A percentile compares a stretch with the other conserved stretches of the same genome.
phyloP scores from a whole-genome alignment of 1,140 invertebrate species.

The Radopholus similis region DNA sequence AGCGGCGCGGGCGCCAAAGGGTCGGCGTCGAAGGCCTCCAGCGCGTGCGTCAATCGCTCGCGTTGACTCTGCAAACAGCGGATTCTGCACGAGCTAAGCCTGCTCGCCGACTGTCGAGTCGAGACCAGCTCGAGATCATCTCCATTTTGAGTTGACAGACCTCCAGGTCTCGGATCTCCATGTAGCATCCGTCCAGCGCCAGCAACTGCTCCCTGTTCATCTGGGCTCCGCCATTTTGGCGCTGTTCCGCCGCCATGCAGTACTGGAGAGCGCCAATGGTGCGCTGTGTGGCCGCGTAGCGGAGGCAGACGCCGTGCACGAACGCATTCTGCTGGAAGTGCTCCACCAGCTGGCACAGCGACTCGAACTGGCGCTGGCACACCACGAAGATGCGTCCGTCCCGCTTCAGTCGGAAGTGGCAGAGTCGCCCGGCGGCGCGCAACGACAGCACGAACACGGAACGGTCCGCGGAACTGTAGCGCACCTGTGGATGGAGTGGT shows the following conservation, averaged over 20 bases:
- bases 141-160: too few species aligned
- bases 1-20: too few species aligned
- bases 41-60: too few species aligned
- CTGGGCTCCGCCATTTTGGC: conserved; percentile 1
- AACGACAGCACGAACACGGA: conserved; percentile 58
- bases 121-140: conserved; percentile 30
- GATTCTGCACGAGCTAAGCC: too few species aligned
- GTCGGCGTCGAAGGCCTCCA: too few species aligned
- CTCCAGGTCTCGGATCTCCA: conserved; percentile 55
- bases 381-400: conserved; percentile 59
- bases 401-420: conserved; percentile 58
- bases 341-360: conserved; percentile 57
- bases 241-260: conserved; percentile 30
- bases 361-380: conserved; percentile 58
- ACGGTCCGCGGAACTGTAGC: conserved; percentile 49
- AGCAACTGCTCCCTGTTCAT: too few species aligned
- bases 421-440: conserved; percentile 50
- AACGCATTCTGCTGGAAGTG: conserved; percentile 51
- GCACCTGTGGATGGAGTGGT: too few species aligned
- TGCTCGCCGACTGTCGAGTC: too few species aligned
- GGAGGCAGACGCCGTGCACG: conserved; percentile 51
- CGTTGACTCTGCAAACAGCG: too few species aligned
- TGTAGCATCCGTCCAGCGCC: conserved; percentile 59
- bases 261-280: conserved; percentile 47
- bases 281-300: conserved; percentile 53